Evolutionary conservation across 2,797 vertebrate genomes (phyloP).

Genomic region (Leptatherina wallacei): DNA sequence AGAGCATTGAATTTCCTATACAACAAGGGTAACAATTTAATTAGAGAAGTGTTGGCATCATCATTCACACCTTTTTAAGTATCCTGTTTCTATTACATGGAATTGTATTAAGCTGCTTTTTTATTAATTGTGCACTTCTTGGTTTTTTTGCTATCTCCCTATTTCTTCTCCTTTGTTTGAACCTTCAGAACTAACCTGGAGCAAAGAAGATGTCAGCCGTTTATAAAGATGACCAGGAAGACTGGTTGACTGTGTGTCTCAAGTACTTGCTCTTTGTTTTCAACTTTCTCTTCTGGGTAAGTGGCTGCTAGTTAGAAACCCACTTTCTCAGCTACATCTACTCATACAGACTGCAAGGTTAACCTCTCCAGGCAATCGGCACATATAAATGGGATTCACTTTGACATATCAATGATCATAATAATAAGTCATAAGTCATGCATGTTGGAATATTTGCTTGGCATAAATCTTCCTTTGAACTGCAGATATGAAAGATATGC

Average conservation of each 20-base stretch:
- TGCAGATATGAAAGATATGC: background rate
- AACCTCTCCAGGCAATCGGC: background rate
- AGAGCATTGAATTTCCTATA: background rate
- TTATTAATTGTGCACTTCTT: too few species aligned
- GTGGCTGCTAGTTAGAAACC: slow-evolving; percentile 45
- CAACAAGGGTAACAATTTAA: background rate
- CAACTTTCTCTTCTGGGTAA: slow-evolving; percentile 94
- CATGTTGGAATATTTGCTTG: background rate
- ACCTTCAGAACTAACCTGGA: slow-evolving; percentile 42
- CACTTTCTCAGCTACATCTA: background rate
- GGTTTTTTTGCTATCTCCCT: background rate
- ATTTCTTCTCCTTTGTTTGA: background rate
- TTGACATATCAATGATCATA: background rate
- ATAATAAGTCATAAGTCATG: background rate
- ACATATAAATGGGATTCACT: too few species aligned
- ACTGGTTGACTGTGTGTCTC: slow-evolving; percentile 87
- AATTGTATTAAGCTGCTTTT: too few species aligned
- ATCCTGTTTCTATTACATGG: background rate
- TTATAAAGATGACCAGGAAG: slow-evolving; percentile 84
- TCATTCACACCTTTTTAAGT: background rate
- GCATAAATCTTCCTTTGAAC: background rate
- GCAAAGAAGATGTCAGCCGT: slow-evolving; percentile 79
- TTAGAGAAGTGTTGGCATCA: background rate
- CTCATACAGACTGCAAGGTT: background rate
- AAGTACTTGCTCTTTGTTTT: slow-evolving; percentile 91